Evolutionary conservation across 1,140 invertebrate species (phyloP), one percentile per base, ranked within the genome.

Genomic region (Drosophila jambulina): DNA sequence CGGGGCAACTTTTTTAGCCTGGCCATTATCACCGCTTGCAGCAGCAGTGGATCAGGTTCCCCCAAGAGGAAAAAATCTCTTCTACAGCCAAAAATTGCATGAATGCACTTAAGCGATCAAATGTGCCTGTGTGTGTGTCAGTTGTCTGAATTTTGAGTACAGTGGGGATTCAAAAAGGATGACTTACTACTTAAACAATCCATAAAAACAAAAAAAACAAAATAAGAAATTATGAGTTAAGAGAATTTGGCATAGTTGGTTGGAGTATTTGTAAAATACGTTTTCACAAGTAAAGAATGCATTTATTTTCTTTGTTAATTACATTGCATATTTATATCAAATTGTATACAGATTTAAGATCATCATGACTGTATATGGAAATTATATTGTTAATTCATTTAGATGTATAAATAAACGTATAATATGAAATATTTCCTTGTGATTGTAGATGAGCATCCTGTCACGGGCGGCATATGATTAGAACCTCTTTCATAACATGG

Each of bases 31-130:
- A 56, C 12, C 27, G 25, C 32, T 67, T 40, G 69, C 53, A 45
- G 45, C 63, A 45, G 45, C 63, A 51, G 63, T 83, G 63, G 43
- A 84, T 75, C 82, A 82, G 82, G 83, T 86, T 86, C 78, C 78
- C 51, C 51, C 79, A 70, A 74, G 46, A 48, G 27, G 40, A 74
- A 72, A 53, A 72, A 72, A 46, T 76, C 34, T 77, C 75, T 77
- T 67, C 62, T 71, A 56, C 61, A 57, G 69, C 63, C 59, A 19
- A 61, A 83, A 83, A 82, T 72, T 81, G 78, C 78, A 81, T 65
- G 69, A 72, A 49, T 71, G 61, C 82, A 65, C 54, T 61, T 67
- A 27, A 48, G 49, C 36, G 13, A 62, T 48, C 46, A 53, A 40
- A 53, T 71, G 43, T 15, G 19, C 1, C 8, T 54, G 23, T 82